These are phyloP conservation scores for Xenotilapia flavipinnis DNA, from an alignment of 2,113 vertebrate species.

Conservation along the genomic window DNA sequence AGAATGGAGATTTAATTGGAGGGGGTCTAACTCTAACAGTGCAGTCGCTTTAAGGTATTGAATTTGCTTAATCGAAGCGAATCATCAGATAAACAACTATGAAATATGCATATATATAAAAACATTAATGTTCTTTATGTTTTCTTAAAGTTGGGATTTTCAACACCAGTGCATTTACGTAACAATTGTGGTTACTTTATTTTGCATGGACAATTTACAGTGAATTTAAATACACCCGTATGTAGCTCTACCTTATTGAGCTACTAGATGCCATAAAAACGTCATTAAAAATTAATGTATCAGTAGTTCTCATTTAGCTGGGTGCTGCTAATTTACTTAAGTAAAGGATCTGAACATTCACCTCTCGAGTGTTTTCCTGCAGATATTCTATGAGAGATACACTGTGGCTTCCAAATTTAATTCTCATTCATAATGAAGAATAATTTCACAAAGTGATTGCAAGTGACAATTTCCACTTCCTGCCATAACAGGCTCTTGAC, in stretches of 20 bases:
- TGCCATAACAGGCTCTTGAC: neutral
- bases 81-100: neutral
- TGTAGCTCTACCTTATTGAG: neutral
- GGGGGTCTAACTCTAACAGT: neutral
- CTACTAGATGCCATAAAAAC: neutral
- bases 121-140: neutral
- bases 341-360: neutral
- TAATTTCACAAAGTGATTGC: neutral
- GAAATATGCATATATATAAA: neutral
- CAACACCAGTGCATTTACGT: neutral
- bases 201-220: neutral
- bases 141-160: neutral
- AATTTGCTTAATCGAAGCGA: neutral
- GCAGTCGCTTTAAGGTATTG: neutral
- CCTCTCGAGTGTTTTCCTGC: neutral
- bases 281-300: neutral
- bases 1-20: neutral
- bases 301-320: neutral
- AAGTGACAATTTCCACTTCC: neutral
- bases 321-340: neutral
- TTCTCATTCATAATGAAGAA: neutral
- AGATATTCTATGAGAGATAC: neutral
- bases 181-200: neutral
- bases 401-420: neutral
- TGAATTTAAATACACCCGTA: neutral